Conservation (phyloP, 2,113 vertebrate species). For the Helogale parvula region DNA sequence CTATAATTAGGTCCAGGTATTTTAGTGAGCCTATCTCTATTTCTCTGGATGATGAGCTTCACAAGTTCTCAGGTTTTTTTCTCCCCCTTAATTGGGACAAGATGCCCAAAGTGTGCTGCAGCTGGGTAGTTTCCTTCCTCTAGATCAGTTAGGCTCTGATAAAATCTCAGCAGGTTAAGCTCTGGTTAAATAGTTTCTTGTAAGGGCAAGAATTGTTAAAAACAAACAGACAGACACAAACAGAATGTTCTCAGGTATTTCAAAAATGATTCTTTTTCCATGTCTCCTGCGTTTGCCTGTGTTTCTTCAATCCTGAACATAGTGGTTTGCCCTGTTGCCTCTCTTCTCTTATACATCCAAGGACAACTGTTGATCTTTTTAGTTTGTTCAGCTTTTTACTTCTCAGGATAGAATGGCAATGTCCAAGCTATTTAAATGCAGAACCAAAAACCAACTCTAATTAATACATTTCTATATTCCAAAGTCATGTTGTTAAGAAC, state of each 20-base stretch:
- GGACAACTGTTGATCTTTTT: background rate
- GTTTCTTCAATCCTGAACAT: background rate
- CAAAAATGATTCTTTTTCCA: background rate
- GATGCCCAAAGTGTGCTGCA: background rate
- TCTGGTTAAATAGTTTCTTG: background rate
- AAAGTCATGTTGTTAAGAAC: background rate
- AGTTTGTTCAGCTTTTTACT: background rate
- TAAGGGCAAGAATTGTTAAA: background rate
- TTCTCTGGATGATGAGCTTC: background rate
- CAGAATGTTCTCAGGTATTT: background rate
- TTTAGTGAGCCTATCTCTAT: background rate
- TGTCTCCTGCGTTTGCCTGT: background rate
- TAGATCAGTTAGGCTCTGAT: background rate
- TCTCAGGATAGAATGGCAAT: background rate
- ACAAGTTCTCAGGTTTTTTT: background rate
- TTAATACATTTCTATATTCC: no score
- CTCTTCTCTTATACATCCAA: background rate
- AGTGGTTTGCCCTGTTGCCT: background rate
- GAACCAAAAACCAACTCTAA: background rate
- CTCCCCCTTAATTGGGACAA: background rate
- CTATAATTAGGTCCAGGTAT: background rate
- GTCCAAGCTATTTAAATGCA: background rate
- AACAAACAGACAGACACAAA: background rate
- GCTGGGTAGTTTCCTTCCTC: background rate
- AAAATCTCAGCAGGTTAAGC: background rate